These are phyloP conservation scores for Scaptomyza graminum DNA, from an alignment of 1,140 invertebrate genomes.

Conservation along the genomic window DNA sequence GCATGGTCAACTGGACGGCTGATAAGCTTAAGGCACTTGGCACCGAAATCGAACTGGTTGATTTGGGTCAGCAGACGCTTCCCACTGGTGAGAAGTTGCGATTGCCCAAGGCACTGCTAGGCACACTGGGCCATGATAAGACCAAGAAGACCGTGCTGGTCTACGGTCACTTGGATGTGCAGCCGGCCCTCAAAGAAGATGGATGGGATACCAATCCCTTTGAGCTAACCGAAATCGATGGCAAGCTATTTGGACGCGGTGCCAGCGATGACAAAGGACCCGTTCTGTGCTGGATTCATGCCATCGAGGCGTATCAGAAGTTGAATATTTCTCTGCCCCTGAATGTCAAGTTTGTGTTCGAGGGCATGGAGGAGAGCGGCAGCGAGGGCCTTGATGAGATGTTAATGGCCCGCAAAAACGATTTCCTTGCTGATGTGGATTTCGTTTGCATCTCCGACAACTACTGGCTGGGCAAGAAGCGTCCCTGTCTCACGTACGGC, in stretches of 20 bases:
- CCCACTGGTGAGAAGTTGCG: conserved; percentile 89
- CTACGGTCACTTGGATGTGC: conserved; percentile 99
- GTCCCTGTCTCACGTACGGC: conserved; percentile 99
- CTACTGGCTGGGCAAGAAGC: conserved; percentile 98
- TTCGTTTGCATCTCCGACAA: conserved; percentile 99
- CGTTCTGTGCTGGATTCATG: conserved; percentile 96
- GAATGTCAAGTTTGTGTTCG: conserved; percentile 98
- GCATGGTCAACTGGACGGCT: conserved; percentile 91
- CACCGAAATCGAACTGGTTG: conserved; percentile 89
- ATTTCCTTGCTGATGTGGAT: conserved; percentile 94
- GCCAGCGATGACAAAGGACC: conserved; percentile 97
- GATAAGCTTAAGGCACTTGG: conserved; percentile 91
- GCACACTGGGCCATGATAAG: conserved; percentile 91
- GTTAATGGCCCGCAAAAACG: conserved; percentile 89
- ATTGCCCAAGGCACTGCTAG: conserved; percentile 95
- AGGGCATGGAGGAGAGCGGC: conserved; percentile 99
- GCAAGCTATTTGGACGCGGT: conserved; percentile 96
- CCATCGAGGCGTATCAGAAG: conserved; percentile 94
- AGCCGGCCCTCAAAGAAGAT: conserved; percentile 95
- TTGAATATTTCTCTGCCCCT: conserved; percentile 91
- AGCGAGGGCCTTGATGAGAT: conserved; percentile 97
- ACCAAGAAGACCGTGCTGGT: conserved; percentile 96
- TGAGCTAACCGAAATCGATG: conserved; percentile 93
- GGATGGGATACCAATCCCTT: conserved; percentile 99
- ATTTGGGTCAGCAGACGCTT: conserved; percentile 92